phyloP scores from a whole-genome alignment of 2,113 vertebrate species.

The Psilopsiagon aurifrons region DNA sequence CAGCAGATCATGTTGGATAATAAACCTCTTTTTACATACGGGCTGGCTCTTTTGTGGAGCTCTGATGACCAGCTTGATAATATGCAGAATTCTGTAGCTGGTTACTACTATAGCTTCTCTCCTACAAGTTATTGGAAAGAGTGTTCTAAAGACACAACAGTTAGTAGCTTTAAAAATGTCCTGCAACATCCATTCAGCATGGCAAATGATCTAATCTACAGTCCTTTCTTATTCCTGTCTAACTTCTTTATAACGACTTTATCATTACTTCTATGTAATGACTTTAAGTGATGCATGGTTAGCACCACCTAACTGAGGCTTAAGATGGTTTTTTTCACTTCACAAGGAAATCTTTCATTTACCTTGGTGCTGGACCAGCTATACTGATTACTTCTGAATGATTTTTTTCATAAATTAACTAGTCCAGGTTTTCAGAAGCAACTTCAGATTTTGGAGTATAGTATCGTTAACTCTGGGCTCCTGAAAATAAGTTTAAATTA shows the following conservation, averaged over 20 bases:
- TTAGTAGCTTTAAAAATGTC: background rate
- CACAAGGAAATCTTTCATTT: background rate
- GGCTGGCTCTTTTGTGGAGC: background rate
- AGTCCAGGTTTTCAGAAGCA: background rate
- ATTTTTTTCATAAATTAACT: background rate
- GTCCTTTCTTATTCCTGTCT: background rate
- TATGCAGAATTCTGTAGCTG: background rate
- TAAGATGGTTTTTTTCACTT: background rate
- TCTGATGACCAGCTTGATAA: background rate
- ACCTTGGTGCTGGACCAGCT: background rate
- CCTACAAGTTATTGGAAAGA: background rate
- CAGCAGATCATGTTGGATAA: background rate
- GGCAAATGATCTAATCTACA: background rate
- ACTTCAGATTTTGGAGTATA: background rate
- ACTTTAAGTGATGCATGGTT: background rate
- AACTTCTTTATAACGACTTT: background rate
- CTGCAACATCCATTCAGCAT: background rate
- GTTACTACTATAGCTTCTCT: background rate
- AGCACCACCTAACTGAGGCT: background rate
- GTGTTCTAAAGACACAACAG: accelerated
- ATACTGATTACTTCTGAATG: background rate
- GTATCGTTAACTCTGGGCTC: background rate
- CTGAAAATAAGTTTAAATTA: background rate
- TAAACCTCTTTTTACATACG: background rate
- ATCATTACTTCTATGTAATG: too few species aligned